Evolutionary conservation across 2,888 invertebrate genomes (phyloP), one percentile per base, ranked within the genome.

Genomic region (Lepidonotus clava): DNA sequence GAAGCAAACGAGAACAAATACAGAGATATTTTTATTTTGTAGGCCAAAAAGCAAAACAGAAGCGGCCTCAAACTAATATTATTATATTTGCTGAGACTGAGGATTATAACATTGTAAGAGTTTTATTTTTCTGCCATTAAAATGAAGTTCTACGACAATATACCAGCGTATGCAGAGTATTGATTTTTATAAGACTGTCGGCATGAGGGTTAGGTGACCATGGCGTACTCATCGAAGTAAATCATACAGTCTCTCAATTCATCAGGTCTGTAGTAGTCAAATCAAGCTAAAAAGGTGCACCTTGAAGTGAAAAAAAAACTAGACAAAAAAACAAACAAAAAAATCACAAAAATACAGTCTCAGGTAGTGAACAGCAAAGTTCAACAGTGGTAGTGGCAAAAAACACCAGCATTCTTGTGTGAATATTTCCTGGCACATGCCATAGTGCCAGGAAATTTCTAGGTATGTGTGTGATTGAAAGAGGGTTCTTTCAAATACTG

Each of bases 91-190:
- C 90, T 90, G 90, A 90, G 89, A 90, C 89, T 89, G 89, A 90
- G 88, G 89, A 89, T 89, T 89, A 90, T 90, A 88, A 91, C 89
- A 90, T 80, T 91, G 91, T 91, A 91, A 91, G 89, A 91, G 91
- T 91, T 92, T 91, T 92, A 92, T 92, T 91, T 92, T 92, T 92
- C 91, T 92, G 92, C 91, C 91, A 91, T 91, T 91, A 92, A 92
- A 91, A 86, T 76, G 67, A 83, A 86, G 46, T 85, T 71, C 67
- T 85, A 67, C 40, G 41, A 67, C 67, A 85, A 85, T 40, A 77
- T 77, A 77, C 24, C 41, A 77, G 77, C 46, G 77, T 77, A 77
- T 41, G 40, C 77, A 77, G 41, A 77, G 77, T 77, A 77, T 77
- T 77, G 40, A 77, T 77, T 77, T 77, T 77, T 40, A n/a, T 77